Percentiles rank a stretch among this genome's conserved stretches.
Conservation (phyloP, 2,113 vertebrate genomes). For the Anguilla rostrata region DNA sequence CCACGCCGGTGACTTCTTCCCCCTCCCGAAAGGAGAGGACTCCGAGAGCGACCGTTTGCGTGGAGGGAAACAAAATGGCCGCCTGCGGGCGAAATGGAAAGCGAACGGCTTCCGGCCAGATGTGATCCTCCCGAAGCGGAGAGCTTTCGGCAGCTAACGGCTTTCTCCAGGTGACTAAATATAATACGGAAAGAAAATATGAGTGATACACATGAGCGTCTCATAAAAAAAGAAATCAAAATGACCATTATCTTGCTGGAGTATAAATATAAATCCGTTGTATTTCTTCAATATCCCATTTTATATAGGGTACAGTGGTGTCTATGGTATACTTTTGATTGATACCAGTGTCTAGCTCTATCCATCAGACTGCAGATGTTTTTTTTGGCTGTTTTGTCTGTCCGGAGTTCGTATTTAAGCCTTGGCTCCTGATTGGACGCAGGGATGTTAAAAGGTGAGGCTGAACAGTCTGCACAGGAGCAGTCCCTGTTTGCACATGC, state of each 20-base stretch:
- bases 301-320: background rate
- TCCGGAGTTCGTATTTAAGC: background rate
- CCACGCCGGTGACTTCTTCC: conserved; percentile 15
- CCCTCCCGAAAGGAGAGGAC: conserved; percentile 56
- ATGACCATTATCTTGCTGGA: no score
- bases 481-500: background rate
- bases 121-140: conserved; percentile 50
- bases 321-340: background rate
- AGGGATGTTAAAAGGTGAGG: background rate
- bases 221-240: no score
- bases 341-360: background rate
- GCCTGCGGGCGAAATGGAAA: conserved; percentile 59
- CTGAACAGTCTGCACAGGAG: background rate
- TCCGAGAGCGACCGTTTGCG: conserved; percentile 41
- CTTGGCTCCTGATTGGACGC: background rate
- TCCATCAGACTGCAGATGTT: background rate
- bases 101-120: conserved; percentile 63
- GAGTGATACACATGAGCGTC: no score
- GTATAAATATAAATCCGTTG: no score
- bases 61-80: conserved; percentile 49
- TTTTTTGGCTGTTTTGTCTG: background rate
- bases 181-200: background rate
- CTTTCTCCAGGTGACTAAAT: conserved; percentile 30
- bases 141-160: conserved; percentile 48
- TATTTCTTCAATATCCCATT: background rate